These are phyloP conservation scores for Hassar affinis DNA, from an alignment of 2,113 vertebrate species.

Conservation along the genomic window DNA sequence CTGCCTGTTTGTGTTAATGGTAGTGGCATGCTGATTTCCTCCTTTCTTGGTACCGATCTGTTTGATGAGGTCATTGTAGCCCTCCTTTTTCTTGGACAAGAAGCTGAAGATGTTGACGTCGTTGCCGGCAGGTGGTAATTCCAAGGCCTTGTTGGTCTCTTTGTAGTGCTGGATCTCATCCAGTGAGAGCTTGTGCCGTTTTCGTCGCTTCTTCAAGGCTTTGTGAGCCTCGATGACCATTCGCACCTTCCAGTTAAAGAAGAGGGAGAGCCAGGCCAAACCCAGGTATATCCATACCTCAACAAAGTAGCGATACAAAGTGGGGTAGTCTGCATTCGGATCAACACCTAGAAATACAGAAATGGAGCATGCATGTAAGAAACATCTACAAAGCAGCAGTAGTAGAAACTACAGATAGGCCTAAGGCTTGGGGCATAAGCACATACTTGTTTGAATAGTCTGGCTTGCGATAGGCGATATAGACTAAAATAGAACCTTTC, in stretches of 20 bases:
- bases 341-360: slow-evolving; percentile 81
- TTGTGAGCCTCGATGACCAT: slow-evolving; percentile 98
- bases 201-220: slow-evolving; percentile 93
- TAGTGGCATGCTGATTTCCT: slow-evolving; percentile 59
- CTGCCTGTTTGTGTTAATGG: slow-evolving; percentile 47
- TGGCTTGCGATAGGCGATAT: neutral
- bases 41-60: slow-evolving; percentile 84
- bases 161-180: slow-evolving; percentile 78
- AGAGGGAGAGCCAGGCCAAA: slow-evolving; percentile 94
- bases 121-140: slow-evolving; percentile 71
- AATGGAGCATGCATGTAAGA: neutral
- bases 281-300: slow-evolving; percentile 98
- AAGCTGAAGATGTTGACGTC: slow-evolving; percentile 94
- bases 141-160: slow-evolving; percentile 73
- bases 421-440: neutral
- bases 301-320: slow-evolving; percentile 95
- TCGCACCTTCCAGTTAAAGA: slow-evolving; percentile 98
- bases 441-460: neutral
- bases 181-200: slow-evolving; percentile 86
- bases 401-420: neutral
- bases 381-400: neutral
- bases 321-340: slow-evolving; percentile 86
- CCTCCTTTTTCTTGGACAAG: slow-evolving; percentile 90
- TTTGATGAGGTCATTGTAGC: slow-evolving; percentile 94
- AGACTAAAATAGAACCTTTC: neutral